Percentiles rank a stretch among this genome's conserved stretches.
Evolutionary conservation across 92 coral and sea anemone genomes (phyloP).

Genomic region (Porites divaricata): DNA sequence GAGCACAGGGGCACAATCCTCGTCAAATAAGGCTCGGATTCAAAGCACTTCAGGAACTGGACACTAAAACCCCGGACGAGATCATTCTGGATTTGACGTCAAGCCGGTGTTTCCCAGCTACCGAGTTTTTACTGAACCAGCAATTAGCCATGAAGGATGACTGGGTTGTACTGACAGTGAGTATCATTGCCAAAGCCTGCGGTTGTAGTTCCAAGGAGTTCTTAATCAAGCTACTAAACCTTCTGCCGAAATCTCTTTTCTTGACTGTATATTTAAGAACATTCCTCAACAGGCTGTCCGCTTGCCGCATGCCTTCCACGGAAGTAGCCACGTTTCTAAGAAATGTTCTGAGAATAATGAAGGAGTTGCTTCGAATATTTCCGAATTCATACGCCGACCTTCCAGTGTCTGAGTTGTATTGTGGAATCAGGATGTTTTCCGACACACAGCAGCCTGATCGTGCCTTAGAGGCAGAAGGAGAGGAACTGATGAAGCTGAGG

Average conservation of each 20-base stretch:
- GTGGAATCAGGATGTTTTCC: conserved; percentile 21
- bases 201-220: conserved; percentile 60
- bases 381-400: conserved; percentile 75
- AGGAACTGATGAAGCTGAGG: conserved; percentile 50
- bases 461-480: conserved; percentile 48
- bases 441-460: conserved; percentile 4
- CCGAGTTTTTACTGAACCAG: conserved; percentile 54
- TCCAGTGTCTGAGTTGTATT: conserved; percentile 71
- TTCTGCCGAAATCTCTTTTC: conserved; percentile 70
- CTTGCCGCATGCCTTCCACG: conserved; percentile 12
- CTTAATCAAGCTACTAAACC: conserved; percentile 63
- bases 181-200: conserved; percentile 80
- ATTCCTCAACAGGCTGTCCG: conserved; percentile 67
- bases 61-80: conserved; percentile 74
- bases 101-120: conserved; percentile 73
- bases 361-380: conserved; percentile 62
- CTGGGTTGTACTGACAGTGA: conserved; percentile 66
- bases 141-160: conserved; percentile 60
- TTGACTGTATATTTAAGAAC: conserved; percentile 57
- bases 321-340: conserved; percentile 52
- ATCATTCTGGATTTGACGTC: conserved; percentile 82
- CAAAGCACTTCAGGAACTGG: conserved; percentile 61
- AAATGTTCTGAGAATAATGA: conserved; percentile 64
- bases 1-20: conserved; percentile 1
- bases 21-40: conserved; percentile 71